Evolutionary conservation across 1,140 invertebrate species (phyloP).

Genomic region (Ceratina calcarata): DNA sequence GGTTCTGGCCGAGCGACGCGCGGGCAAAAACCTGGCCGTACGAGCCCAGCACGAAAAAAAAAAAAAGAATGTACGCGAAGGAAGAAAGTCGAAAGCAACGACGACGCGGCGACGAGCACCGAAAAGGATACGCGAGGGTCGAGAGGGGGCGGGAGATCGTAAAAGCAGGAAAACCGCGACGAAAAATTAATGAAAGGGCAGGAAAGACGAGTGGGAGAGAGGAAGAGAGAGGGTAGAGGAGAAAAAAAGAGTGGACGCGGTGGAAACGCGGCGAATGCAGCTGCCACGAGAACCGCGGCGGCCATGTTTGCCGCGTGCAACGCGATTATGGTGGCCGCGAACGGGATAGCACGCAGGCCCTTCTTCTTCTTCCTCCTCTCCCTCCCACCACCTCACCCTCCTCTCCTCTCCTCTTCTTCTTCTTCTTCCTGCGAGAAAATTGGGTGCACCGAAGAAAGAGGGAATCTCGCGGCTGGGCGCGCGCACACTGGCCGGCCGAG

Average conservation of each 20-base stretch:
- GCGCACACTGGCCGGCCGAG: constrained; percentile 49
- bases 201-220: constrained; percentile 10
- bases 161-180: constrained; percentile 48
- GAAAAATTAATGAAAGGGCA: constrained; percentile 54
- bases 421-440: constrained; percentile 73
- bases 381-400: no score
- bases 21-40: constrained; percentile 39
- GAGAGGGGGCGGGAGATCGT: constrained; percentile 25
- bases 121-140: constrained; percentile 11
- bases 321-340: constrained; percentile 76
- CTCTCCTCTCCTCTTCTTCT: no score
- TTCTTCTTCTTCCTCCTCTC: constrained; percentile 47
- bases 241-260: constrained; percentile 24
- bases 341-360: constrained; percentile 48
- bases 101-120: neutral
- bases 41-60: neutral
- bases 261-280: constrained; percentile 41
- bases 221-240: constrained; percentile 8
- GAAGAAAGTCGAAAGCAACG: neutral
- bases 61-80: neutral
- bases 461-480: constrained; percentile 28
- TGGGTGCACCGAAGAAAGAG: constrained; percentile 69
- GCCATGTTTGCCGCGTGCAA: constrained; percentile 74
- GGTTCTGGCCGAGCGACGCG: constrained; percentile 30
- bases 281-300: constrained; percentile 51